phyloP scores from a whole-genome alignment of 2,888 invertebrate genomes.

The Standfussiana lucernea region DNA sequence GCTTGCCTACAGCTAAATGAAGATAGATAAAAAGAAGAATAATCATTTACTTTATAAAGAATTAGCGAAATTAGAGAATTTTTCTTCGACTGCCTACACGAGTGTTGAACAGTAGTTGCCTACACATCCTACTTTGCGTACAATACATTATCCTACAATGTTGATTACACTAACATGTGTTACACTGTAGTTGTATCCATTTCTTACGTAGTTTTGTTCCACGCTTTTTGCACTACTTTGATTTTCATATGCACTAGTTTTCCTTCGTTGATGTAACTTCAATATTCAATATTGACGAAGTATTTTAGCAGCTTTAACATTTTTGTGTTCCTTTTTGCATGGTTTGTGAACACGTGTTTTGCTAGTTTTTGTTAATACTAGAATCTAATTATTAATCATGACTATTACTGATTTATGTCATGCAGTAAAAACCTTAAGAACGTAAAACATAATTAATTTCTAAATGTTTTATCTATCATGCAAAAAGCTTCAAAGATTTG shows the following conservation, averaged over 20 bases:
- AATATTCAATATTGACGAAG: conserved; percentile 23
- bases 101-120: conserved; percentile 59
- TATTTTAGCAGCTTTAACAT: conserved; percentile 24
- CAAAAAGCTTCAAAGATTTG: conserved; percentile 56
- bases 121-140: conserved; percentile 58
- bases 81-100: conserved; percentile 65
- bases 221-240: conserved; percentile 43
- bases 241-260: conserved; percentile 44
- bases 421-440: conserved; percentile 28
- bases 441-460: conserved; percentile 28
- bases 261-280: conserved; percentile 23
- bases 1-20: neutral
- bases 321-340: conserved; percentile 39
- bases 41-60: neutral
- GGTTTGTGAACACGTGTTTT: conserved; percentile 27
- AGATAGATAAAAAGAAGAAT: neutral
- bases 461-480: conserved; percentile 37
- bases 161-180: conserved; percentile 61
- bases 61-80: conserved; percentile 11
- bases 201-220: conserved; percentile 13
- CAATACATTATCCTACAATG: conserved; percentile 61
- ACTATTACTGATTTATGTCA: conserved; percentile 26
- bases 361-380: conserved; percentile 41
- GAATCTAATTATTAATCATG: conserved; percentile 25
- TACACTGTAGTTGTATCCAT: conserved; percentile 56